Evolutionary conservation across 2,113 vertebrate species (phyloP).

Genomic region (Myanophis thanlyinensis): DNA sequence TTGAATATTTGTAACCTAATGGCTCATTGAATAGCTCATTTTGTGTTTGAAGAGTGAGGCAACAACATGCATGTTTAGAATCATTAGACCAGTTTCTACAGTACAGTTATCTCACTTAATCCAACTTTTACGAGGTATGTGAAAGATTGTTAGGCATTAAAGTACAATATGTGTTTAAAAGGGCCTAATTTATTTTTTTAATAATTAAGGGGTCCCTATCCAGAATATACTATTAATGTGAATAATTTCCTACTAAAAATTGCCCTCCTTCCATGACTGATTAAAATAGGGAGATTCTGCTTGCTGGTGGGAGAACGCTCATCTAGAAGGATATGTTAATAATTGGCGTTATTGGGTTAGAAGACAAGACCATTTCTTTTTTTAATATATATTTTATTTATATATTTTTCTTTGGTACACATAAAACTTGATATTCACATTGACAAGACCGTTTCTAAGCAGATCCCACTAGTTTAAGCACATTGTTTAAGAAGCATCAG

Average conservation of each 20-base stretch:
- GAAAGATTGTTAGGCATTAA: neutral
- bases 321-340: neutral
- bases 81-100: neutral
- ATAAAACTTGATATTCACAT: too few species aligned
- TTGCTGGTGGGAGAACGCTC: neutral
- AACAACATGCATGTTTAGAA: neutral
- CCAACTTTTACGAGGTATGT: neutral
- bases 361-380: neutral
- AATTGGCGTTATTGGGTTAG: neutral
- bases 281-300: neutral
- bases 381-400: too few species aligned
- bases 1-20: neutral
- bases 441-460: neutral
- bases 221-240: neutral
- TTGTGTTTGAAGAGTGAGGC: neutral
- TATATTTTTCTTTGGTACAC: too few species aligned
- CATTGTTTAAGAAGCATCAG: neutral
- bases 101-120: neutral
- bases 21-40: neutral
- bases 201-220: neutral
- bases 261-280: neutral
- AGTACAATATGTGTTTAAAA: neutral
- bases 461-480: neutral
- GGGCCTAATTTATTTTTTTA: neutral
- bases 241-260: neutral